Evolutionary conservation across 2,113 vertebrate species (phyloP), one percentile per base, ranked within the genome.

Genomic region (Parus major): DNA sequence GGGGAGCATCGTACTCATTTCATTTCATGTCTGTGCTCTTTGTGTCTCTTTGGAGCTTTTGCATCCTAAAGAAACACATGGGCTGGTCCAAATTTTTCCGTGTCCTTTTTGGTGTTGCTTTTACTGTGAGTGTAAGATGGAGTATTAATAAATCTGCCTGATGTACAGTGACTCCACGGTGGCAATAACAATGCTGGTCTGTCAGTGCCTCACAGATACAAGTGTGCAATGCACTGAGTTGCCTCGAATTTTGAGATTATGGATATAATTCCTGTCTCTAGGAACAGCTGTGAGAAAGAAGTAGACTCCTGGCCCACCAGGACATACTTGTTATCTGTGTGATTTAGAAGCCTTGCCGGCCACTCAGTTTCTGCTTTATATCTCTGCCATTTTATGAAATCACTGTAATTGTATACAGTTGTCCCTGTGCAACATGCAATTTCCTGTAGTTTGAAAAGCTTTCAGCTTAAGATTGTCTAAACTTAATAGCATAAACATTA

Each of bases 361-460:
- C 65, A 53, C 64, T 88, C 71, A 16, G 41, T 70, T 93, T 92
- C 94, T 96, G 90, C 72, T 89, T 93, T 95, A 21, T 71, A 89
- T 94, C 79, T 92, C 88, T 93, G 82, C 88, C 72, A 18, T 95
- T 92, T 94, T 79, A 71, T 50, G 70, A 57, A 96, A 93, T 91
- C 64, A 73, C 84, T 90, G 65, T 96, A 97, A 92, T 95, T 94
- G 88, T 93, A 73, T 83, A 57, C 82, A 90, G 90, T 96, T 96
- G 82, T 95, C 92, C 88, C 85, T 53, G 72, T 6, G 7, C 52
- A 94, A 81, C 3, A 15, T 93, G 82, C 83, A 95, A 94, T 94
- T 97, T 95, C 83, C 87, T 94, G 90, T 84, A 88, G 82, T 90
- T 95, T 92, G 82, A 88, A 96, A 96, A 92, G 65, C 95, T 93